Evolutionary conservation across 2,113 vertebrate genomes (phyloP).

Genomic region (Tyrannus savana): DNA sequence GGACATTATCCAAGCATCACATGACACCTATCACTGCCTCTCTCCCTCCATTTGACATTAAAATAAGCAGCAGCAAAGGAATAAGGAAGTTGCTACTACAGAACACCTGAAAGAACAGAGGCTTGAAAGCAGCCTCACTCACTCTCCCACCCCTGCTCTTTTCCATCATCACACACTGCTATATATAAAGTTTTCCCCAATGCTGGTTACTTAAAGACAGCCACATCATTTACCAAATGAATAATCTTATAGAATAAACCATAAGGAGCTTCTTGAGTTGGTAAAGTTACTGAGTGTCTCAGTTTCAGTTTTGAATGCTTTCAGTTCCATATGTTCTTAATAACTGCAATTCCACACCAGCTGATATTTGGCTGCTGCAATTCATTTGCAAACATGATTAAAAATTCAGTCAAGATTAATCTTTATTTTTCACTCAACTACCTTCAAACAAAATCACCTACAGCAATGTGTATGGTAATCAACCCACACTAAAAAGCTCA

Average conservation of each 20-base stretch:
- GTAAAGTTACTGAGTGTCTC: not conserved
- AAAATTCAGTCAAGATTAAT: slow-evolving; percentile 61
- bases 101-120: not conserved
- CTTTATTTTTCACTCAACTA: slow-evolving; percentile 51
- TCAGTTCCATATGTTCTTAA: not conserved
- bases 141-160: not conserved
- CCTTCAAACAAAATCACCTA: slow-evolving; percentile 57
- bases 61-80: not conserved
- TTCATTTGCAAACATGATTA: slow-evolving; percentile 54
- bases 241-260: not conserved
- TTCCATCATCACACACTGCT: not conserved
- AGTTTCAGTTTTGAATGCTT: not conserved
- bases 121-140: not conserved
- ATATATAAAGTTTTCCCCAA: not conserved
- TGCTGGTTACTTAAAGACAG: not conserved
- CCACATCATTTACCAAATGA: not conserved
- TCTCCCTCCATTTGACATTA: not conserved
- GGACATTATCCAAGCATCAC: not conserved
- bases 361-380: slow-evolving; percentile 14
- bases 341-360: slow-evolving; percentile 15
- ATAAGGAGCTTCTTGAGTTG: not conserved
- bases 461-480: slow-evolving; percentile 29
- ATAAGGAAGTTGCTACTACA: not conserved
- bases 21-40: not conserved
- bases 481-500: not conserved